Evolutionary conservation across 2,113 vertebrate species (phyloP).

Genomic region (Melanostigma gelatinosum): DNA sequence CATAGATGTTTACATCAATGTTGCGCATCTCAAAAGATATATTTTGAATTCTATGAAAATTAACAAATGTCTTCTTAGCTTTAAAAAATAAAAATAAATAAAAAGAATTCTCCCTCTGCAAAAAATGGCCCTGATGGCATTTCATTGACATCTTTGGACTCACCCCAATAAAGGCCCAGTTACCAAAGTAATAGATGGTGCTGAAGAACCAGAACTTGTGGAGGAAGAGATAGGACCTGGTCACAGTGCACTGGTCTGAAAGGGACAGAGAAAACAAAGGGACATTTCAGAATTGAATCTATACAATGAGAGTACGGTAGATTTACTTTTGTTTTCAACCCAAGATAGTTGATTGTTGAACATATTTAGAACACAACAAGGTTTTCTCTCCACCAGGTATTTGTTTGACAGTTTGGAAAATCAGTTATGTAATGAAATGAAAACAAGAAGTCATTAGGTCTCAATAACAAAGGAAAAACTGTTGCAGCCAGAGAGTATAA

Average conservation of each 20-base stretch:
- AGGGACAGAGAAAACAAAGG: conserved; percentile 56
- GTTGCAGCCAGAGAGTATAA: not conserved
- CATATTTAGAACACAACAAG: not conserved
- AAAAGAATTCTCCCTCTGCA: not conserved
- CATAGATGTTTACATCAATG: not conserved
- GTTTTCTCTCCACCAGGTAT: not conserved
- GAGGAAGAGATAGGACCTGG: conserved; percentile 95
- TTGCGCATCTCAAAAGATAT: not conserved
- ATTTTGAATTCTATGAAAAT: not conserved
- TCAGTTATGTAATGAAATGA: not conserved
- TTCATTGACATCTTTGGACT: conserved; percentile 71
- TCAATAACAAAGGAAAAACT: not conserved
- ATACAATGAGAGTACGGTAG: not conserved
- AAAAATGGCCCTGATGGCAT: not conserved
- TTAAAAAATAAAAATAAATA: not conserved
- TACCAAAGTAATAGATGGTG: conserved; percentile 97
- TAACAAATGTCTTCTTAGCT: not conserved
- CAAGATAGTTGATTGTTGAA: not conserved
- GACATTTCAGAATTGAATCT: not conserved
- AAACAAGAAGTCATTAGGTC: not conserved
- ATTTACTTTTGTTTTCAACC: not conserved
- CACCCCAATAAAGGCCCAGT: conserved; percentile 97
- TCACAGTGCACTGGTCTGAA: conserved; percentile 94
- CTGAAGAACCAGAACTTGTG: conserved; percentile 99
- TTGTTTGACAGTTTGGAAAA: not conserved